Conservation (phyloP, 2,113 vertebrate species). For the Malaclemys terrapin region DNA sequence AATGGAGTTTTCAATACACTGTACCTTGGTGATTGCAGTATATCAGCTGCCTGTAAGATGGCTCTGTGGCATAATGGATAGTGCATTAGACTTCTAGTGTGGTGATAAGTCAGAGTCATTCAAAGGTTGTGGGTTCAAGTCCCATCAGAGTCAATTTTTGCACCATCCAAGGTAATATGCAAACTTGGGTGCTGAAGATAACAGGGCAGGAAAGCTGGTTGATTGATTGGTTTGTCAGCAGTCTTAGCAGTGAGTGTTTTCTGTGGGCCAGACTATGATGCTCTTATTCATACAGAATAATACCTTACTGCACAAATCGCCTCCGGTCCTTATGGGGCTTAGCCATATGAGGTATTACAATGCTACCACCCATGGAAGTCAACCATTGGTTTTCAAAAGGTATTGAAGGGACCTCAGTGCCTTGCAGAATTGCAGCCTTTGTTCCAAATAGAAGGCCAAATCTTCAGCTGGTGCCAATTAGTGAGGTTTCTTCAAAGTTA, state of each 20-base stretch:
- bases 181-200: too few relatives aligned
- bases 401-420: background rate
- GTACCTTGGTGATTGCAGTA: background rate
- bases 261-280: background rate
- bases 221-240: background rate
- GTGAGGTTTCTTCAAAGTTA: background rate
- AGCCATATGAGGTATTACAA: background rate
- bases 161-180: too few relatives aligned
- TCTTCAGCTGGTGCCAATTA: background rate
- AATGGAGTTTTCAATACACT: background rate
- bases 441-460: background rate
- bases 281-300: background rate
- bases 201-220: too few relatives aligned
- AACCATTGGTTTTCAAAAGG: background rate
- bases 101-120: rapidly evolving
- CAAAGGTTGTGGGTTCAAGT: background rate
- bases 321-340: background rate
- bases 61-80: too few relatives aligned
- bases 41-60: background rate
- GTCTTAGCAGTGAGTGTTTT: background rate
- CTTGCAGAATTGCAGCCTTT: background rate
- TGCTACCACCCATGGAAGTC: background rate
- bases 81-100: too few relatives aligned
- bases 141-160: background rate
- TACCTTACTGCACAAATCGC: background rate